Evolutionary conservation across 2,888 invertebrate species (phyloP).

Genomic region (Salticus scenicus): DNA sequence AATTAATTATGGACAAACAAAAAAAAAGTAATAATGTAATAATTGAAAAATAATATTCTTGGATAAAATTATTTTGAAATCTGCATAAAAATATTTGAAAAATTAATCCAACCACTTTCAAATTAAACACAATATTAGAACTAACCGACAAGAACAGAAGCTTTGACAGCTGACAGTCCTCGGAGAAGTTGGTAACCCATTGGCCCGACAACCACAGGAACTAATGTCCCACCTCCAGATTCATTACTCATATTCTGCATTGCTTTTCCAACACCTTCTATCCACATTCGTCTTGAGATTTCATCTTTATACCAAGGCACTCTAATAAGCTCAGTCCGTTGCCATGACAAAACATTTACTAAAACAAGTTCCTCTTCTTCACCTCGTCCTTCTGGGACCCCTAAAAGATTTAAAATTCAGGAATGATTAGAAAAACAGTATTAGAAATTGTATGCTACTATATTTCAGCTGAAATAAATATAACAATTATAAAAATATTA

Average conservation of each 20-base stretch:
- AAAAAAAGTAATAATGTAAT: too few relatives aligned
- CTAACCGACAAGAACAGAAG: constrained; percentile 59
- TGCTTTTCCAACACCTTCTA: constrained; percentile 68
- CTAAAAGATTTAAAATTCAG: constrained; percentile 18
- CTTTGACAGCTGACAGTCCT: constrained; percentile 62
- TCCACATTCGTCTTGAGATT: constrained; percentile 68
- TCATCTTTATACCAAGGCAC: constrained; percentile 68
- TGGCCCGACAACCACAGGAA: constrained; percentile 62
- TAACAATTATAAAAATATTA: background rate
- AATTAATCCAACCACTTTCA: too few relatives aligned
- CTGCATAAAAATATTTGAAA: too few relatives aligned
- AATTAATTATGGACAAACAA: too few relatives aligned
- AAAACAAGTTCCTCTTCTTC: constrained; percentile 69
- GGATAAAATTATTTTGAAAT: too few relatives aligned
- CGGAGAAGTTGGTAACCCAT: constrained; percentile 69
- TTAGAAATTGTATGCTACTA: background rate
- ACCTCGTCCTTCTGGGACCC: constrained; percentile 62
- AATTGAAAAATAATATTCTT: too few relatives aligned
- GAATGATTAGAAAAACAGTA: too few relatives aligned
- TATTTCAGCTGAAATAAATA: background rate
- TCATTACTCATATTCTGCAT: constrained; percentile 68
- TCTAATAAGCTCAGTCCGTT: constrained; percentile 69
- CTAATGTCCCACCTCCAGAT: constrained; percentile 63
- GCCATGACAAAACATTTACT: constrained; percentile 71
- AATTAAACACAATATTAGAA: too few relatives aligned